phyloP scores from a whole-genome alignment of 1,140 invertebrate genomes.

The Rhopalosiphum maidis region DNA sequence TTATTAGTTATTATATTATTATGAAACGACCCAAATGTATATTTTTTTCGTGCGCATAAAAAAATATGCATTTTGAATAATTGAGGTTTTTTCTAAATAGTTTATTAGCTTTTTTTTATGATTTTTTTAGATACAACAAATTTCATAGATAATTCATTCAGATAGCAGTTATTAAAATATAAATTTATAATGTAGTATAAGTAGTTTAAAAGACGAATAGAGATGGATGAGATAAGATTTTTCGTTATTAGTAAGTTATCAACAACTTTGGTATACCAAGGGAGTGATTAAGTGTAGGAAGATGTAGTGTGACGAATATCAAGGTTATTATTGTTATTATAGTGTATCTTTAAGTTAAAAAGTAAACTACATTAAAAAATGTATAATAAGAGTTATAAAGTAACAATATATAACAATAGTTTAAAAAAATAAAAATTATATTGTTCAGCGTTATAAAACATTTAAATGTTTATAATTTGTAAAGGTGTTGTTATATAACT shows the following conservation, averaged over 20 bases:
- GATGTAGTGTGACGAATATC: constrained; percentile 9
- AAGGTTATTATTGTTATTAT: not conserved
- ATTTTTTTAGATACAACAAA: not conserved
- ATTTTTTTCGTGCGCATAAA: not conserved
- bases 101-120: not conserved
- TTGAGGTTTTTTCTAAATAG: not conserved
- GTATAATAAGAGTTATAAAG: not conserved
- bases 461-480: not conserved
- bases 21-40: too few relatives aligned
- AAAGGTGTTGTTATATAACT: not conserved
- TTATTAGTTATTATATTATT: too few relatives aligned
- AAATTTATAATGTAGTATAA: not conserved
- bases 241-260: constrained; percentile 3
- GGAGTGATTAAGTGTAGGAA: constrained; percentile 29
- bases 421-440: not conserved
- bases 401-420: not conserved
- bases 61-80: not conserved
- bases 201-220: constrained; percentile 1
- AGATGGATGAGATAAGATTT: constrained; percentile 4
- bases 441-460: not conserved
- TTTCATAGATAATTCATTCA: not conserved
- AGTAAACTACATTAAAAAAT: not conserved
- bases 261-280: constrained; percentile 44
- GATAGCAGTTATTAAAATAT: not conserved
- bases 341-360: not conserved